Conservation (phyloP, 1,140 invertebrate genomes). For the Papilio dardanus region DNA sequence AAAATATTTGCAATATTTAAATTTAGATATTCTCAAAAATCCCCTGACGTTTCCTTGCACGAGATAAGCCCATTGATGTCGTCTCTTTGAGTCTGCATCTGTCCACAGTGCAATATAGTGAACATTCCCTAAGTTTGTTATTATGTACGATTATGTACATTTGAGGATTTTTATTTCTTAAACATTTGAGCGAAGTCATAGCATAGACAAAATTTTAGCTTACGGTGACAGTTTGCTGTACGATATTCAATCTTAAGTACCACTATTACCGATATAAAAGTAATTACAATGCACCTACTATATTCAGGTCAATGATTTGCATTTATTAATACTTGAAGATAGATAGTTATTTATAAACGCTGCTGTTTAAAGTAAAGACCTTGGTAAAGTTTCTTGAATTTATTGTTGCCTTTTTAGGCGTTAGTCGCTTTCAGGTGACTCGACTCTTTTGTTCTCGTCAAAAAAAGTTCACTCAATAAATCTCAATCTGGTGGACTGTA, state of each 20-base stretch:
- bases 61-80: conserved; percentile 8
- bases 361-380: not conserved
- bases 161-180: not conserved
- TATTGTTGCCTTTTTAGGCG: not conserved
- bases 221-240: too few relatives aligned
- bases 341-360: not conserved
- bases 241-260: too few relatives aligned
- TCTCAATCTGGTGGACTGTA: not conserved
- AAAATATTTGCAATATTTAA: conserved; percentile 11
- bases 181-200: too few relatives aligned
- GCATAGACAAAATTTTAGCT: too few relatives aligned
- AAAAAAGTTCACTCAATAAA: conserved; percentile 18
- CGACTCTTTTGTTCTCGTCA: conserved; percentile 5
- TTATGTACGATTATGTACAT: not conserved
- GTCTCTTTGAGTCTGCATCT: conserved; percentile 9
- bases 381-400: not conserved
- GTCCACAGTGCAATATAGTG: not conserved
- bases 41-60: not conserved
- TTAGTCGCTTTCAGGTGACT: not conserved
- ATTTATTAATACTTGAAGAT: not conserved
- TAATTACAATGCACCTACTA: not conserved
- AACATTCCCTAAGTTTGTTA: not conserved
- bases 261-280: too few relatives aligned
- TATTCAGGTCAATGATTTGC: not conserved
- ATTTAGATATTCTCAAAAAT: not conserved